Evolutionary conservation across 2,113 vertebrate species (phyloP).

Genomic region (Semnornis frantzii): DNA sequence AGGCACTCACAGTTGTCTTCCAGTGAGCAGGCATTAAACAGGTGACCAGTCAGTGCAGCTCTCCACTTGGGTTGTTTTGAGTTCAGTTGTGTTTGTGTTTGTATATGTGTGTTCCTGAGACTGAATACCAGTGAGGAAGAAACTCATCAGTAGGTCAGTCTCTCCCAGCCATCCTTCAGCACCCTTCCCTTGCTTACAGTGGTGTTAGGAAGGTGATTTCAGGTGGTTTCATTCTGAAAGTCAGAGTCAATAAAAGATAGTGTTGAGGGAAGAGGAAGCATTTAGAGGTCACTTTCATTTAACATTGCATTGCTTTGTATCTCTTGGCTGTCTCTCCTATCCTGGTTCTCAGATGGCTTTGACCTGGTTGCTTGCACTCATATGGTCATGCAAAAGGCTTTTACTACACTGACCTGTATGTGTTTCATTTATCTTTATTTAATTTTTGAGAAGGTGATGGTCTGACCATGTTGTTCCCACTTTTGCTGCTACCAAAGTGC

Average conservation of each 20-base stretch:
- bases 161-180: not conserved
- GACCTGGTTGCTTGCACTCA: not conserved
- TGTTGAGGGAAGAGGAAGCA: accelerated
- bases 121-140: not conserved
- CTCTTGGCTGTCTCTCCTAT: not conserved
- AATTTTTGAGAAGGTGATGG: not conserved
- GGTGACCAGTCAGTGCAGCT: not conserved
- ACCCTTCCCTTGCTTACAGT: not conserved
- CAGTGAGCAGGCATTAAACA: not conserved
- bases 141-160: not conserved
- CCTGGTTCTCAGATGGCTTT: not conserved
- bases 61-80: not conserved
- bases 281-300: not conserved
- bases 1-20: accelerated
- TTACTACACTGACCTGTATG: not conserved
- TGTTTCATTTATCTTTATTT: not conserved
- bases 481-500: not conserved
- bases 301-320: not conserved
- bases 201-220: not conserved
- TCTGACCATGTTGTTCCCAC: not conserved
- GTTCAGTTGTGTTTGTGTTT: not conserved
- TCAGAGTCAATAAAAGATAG: not conserved
- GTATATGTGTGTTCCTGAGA: not conserved
- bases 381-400: accelerated
- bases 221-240: not conserved